Evolutionary conservation across 2,113 vertebrate genomes (phyloP), one percentile per base, ranked within the genome.

Genomic region (Clarias gariepinus): DNA sequence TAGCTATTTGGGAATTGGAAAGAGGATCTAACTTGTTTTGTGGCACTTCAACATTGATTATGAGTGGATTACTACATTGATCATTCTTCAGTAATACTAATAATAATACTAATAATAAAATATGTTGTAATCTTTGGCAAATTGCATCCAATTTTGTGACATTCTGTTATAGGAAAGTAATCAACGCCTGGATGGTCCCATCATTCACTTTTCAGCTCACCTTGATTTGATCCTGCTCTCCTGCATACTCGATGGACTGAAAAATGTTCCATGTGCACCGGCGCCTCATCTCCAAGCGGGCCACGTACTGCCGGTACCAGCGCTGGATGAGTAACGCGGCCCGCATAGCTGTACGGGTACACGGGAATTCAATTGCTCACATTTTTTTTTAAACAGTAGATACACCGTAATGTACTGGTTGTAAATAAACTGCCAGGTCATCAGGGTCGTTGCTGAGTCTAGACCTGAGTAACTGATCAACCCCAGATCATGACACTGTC

Each of bases 181-280:
- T 61, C 60, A 61, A 61, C 58, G 8, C 5, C 60, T 18, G 55
- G 15, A 15, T 3, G 55, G 60, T 8, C 23, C 23, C 60, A 61
- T 61, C 19, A 23, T 21, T 8, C 25, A 53, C 53, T 23, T 73
- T 15, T 30, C 33, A 36, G 4, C 55, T 82, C 91, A 98, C 97
- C 96, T 97, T 96, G 92, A 96, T 96, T 92, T 98, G 97, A 90
- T 99, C 97, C 86, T 98, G 97, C 87, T 99, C 95, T 0, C 96
- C 97, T 0, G 97, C 92, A 0, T 98, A 98, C 88, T 99, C 97
- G 3, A 98, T 98, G 18, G 97, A 98, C 68, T 98, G 97, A 86
- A 99, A 98, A 90, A 99, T 98, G 87, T 95, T 96, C 97, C 97
- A 98, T 0, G 96, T 97, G 90, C 96, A 98, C 30, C 96, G 96